Base-by-base conservation (phyloP, 1,140 invertebrate genomes). In the Acarapis woodi region DNA sequence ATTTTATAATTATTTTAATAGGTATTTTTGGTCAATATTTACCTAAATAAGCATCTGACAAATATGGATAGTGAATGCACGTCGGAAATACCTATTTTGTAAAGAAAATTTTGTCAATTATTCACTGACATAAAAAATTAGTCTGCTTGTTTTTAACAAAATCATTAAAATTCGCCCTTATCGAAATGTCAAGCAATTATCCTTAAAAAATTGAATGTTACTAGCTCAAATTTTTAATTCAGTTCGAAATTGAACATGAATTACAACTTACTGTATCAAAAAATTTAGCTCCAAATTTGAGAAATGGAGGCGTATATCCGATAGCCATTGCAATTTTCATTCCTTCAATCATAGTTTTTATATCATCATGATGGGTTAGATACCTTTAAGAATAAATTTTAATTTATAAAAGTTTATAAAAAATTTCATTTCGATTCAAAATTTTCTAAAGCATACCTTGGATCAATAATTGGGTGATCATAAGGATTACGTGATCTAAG, bases 11-110 rank as follows among this genome's bases (percentile, higher is more conserved):
- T n/a, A n/a, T n/a, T n/a, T n/a, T n/a, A n/a, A n/a, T n/a, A n/a
- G n/a, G n/a, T n/a, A n/a, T n/a, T n/a, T n/a, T n/a, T n/a, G n/a
- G n/a, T n/a, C n/a, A n/a, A n/a, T n/a, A n/a, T n/a, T n/a, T n/a
- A n/a, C n/a, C n/a, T n/a, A n/a, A n/a, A 39, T 55, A 57, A 14
- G 45, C 42, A 31, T 58, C 53, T 1, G 67, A 67, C 12, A 63
- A 66, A 48, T 77, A 76, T 43, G 62, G 60, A 19, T 64, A 58
- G 29, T 70, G 61, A 40, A 62, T 66, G 48, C 77, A 83, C n/a
- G 73, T 73, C 1, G 76, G 77, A 19, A 73, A 46, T 0, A 65
- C 65, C n/a, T n/a, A n/a, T n/a, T n/a, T n/a, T 24, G 66, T 69
- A 19, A 52, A 58, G 48, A 77, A 68, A 39, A 71, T 72, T 28